These are phyloP conservation scores for Etia nguti DNA, from an alignment of 2,113 vertebrate species.

Conservation along the genomic window DNA sequence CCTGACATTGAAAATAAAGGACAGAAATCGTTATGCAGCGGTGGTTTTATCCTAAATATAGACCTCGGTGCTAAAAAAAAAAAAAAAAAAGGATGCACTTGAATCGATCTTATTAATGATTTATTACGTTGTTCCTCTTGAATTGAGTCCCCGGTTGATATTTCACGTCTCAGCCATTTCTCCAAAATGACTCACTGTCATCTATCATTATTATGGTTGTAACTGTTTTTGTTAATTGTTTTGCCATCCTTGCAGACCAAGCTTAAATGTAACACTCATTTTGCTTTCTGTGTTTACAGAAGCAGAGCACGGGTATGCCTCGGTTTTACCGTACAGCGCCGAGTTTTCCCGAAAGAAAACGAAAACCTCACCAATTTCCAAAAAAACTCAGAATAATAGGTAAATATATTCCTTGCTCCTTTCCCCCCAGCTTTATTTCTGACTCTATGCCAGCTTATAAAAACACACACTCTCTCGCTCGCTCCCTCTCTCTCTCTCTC, in stretches of 20 bases:
- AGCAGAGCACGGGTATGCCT: conserved; percentile 98
- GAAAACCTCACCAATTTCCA: conserved; percentile 86
- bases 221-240: not conserved
- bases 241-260: not conserved
- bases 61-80: not conserved
- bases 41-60: not conserved
- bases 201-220: not conserved
- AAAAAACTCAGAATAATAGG: conserved; percentile 94
- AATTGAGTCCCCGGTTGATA: not conserved
- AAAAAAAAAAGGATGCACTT: not conserved
- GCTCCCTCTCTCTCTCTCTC: not conserved
- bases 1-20: conserved; percentile 31
- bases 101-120: not conserved
- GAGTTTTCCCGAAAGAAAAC: conserved; percentile 94
- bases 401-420: conserved; percentile 60
- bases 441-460: not conserved
- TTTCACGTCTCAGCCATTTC: not conserved
- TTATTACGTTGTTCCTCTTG: not conserved
- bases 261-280: not conserved
- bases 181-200: not conserved
- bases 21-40: not conserved
- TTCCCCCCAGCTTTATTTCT: not conserved
- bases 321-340: conserved; percentile 90
- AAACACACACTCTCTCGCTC: not conserved
- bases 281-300: conserved; percentile 80